Evolutionary conservation across 1,140 invertebrate species (phyloP).

Genomic region (Drosophila miranda): DNA sequence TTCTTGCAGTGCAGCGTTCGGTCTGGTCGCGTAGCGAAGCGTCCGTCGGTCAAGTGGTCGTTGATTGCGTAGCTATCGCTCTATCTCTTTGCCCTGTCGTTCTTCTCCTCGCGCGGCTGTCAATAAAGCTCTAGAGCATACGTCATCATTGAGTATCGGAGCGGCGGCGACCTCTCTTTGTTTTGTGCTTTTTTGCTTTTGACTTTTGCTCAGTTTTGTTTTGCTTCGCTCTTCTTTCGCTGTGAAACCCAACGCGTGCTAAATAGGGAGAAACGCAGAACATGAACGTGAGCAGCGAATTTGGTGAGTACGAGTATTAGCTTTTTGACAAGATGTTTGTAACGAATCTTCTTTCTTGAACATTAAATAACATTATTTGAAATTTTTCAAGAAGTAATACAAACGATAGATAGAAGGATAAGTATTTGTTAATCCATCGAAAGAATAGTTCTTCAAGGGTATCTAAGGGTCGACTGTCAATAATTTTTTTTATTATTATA

Average conservation of each 20-base stretch:
- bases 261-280: background rate
- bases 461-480: too few relatives aligned
- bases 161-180: conserved; percentile 16
- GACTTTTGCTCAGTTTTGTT: conserved; percentile 8
- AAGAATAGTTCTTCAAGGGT: too few relatives aligned
- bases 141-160: conserved; percentile 24
- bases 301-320: conserved; percentile 18
- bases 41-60: background rate
- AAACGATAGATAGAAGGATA: too few relatives aligned
- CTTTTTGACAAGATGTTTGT: background rate
- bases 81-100: conserved; percentile 5
- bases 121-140: conserved; percentile 20
- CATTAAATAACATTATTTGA: too few relatives aligned
- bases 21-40: background rate
- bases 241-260: too few relatives aligned
- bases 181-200: conserved; percentile 1
- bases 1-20: conserved; percentile 12
- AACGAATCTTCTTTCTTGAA: background rate
- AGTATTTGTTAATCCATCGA: background rate
- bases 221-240: conserved; percentile 16
- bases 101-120: conserved; percentile 10
- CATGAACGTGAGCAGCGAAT: conserved; percentile 39
- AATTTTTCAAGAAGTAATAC: too few relatives aligned
- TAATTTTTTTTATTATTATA: background rate
- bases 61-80: background rate